phyloP scores from a whole-genome alignment of 2,888 invertebrate genomes.

The Drosophila neonasuta region DNA sequence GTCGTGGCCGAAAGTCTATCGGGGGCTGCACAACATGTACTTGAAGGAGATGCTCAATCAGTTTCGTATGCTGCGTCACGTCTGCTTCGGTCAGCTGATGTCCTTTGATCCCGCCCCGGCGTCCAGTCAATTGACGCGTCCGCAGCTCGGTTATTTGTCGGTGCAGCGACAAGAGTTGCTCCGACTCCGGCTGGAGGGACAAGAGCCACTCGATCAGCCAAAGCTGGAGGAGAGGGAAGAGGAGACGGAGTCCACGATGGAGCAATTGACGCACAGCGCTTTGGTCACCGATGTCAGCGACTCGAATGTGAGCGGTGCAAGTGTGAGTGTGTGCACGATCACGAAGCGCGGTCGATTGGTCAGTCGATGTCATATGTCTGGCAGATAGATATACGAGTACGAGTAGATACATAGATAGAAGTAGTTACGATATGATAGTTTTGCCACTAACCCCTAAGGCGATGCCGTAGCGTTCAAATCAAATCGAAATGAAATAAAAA shows the following conservation, averaged over 20 bases:
- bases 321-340: constrained; percentile 18
- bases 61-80: constrained; percentile 96
- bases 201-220: neutral
- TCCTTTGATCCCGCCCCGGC: constrained; percentile 84
- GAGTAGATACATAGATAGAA: too few species aligned
- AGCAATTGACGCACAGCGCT: neutral
- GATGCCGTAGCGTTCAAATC: constrained; percentile 15
- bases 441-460: too few species aligned
- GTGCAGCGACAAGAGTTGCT: neutral
- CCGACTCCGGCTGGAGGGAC: neutral
- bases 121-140: constrained; percentile 59
- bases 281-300: neutral
- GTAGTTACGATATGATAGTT: too few species aligned
- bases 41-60: constrained; percentile 97
- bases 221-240: too few species aligned
- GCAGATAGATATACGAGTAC: neutral
- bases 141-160: constrained; percentile 67
- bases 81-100: constrained; percentile 94
- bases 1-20: constrained; percentile 96
- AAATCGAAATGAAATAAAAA: constrained; percentile 34
- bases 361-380: neutral
- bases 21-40: constrained; percentile 98
- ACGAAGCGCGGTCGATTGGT: neutral
- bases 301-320: constrained; percentile 11
- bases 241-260: neutral